These are phyloP conservation scores for Drosophila infuscata DNA, from an alignment of 2,888 invertebrate genomes.

Conservation along the genomic window DNA sequence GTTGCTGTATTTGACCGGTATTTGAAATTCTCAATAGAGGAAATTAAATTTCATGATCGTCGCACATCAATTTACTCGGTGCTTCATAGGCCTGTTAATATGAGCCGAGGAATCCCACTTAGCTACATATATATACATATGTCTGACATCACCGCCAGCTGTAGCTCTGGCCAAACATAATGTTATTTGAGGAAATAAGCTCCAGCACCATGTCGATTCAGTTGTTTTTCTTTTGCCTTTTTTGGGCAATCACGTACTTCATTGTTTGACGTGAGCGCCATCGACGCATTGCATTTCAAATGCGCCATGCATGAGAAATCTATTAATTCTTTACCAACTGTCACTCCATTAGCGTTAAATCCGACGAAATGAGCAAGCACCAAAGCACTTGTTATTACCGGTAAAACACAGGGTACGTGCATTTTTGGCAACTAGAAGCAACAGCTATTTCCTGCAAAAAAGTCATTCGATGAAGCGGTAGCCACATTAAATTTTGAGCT, in stretches of 20 bases:
- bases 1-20: background rate
- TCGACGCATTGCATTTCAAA: slow-evolving; percentile 39
- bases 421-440: slow-evolving; percentile 27
- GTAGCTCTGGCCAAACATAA: slow-evolving; percentile 19
- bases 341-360: slow-evolving; percentile 75
- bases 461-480: slow-evolving; percentile 20
- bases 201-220: slow-evolving; percentile 15
- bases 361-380: slow-evolving; percentile 46
- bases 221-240: slow-evolving; percentile 22
- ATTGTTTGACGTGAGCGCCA: slow-evolving; percentile 21
- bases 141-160: slow-evolving; percentile 9
- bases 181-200: slow-evolving; percentile 64
- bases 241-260: slow-evolving; percentile 43
- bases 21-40: slow-evolving; percentile 50
- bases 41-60: slow-evolving; percentile 80
- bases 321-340: slow-evolving; percentile 76
- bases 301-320: slow-evolving; percentile 73
- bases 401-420: background rate
- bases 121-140: background rate
- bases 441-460: slow-evolving; percentile 48
- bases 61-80: slow-evolving; percentile 38
- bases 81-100: slow-evolving; percentile 1
- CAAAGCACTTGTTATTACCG: slow-evolving; percentile 5
- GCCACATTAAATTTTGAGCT: slow-evolving; percentile 33
- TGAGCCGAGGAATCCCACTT: slow-evolving; percentile 19